phyloP scores from a whole-genome alignment of 2,797 vertebrate species.

The Microhierax caerulescens region DNA sequence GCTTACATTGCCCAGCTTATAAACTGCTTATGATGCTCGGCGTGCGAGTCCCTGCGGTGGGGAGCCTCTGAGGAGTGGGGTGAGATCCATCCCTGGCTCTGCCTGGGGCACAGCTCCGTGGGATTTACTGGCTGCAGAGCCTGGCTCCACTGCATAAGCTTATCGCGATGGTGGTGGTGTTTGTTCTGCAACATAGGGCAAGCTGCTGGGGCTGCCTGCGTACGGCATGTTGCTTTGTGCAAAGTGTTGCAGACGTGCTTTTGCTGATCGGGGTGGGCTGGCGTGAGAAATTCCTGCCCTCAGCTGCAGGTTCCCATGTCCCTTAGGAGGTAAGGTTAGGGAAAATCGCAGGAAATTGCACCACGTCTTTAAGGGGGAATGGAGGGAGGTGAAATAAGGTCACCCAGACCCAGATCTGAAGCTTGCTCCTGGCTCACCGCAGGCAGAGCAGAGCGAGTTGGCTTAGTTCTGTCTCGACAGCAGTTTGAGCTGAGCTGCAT shows the following conservation, averaged over 20 bases:
- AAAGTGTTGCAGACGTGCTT: accelerated
- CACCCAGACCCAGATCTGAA: not conserved
- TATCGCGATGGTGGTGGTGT: not conserved
- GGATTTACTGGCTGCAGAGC: not conserved
- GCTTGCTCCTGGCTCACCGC: not conserved
- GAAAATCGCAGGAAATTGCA: not conserved
- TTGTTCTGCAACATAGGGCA: not conserved
- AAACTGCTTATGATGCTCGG: not conserved
- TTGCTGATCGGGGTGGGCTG: not conserved
- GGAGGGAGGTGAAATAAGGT: not conserved
- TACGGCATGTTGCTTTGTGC: accelerated
- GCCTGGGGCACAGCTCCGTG: not conserved
- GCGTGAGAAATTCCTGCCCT: not conserved
- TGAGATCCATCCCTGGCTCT: not conserved
- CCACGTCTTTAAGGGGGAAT: accelerated
- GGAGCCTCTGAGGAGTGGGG: not conserved
- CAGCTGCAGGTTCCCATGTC: not conserved
- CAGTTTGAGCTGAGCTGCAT: not conserved
- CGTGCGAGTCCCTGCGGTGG: accelerated
- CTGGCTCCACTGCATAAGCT: not conserved
- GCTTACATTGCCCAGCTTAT: not conserved
- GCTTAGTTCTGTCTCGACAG: not conserved
- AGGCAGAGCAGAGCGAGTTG: not conserved
- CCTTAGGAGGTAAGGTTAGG: not conserved
- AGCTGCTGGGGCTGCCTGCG: not conserved